Evolutionary conservation across 2,888 invertebrate genomes (phyloP), one percentile per base, ranked within the genome.

Genomic region (Nymphalis polychloros): DNA sequence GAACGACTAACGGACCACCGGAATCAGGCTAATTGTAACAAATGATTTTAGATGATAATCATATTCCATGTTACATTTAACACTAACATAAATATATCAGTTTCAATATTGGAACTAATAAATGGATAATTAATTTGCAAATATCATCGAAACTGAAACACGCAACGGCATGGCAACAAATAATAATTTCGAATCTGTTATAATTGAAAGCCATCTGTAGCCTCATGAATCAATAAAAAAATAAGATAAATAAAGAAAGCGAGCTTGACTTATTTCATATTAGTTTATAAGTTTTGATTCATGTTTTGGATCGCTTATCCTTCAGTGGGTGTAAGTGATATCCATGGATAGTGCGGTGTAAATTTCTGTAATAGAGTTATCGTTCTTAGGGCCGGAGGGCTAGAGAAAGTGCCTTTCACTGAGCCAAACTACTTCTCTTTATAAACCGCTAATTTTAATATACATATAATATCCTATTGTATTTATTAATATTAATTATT

Each of bases 321-420:
- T 64, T 63, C 67, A 70, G 86, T 86, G 84, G 80, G 76, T 79
- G 85, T 86, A 87, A 88, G 83, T 82, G 85, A 87, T 87, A 86
- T 83, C 78, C 84, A 85, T 83, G 80, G 81, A 79, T 81, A 79
- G 84, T 83, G 80, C 83, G 84, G 87, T 88, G 91, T 87, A 86
- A 90, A 89, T 87, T 88, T 90, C 87, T 85, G 90, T 89, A 86
- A 87, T 84, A 85, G 83, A 86, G 81, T 81, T 80, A 83, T 81
- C 81, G 82, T 80, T 81, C 80, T 77, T 77, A 90, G 88, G 89
- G 88, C 88, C 87, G 82, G 78, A 91, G 92, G 91, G 92, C 88
- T 82, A 82, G 90, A 87, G 92, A 92, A 92, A 92, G 92, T 86
- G 87, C 89, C 92, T 92, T 91, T 92, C 92, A 89, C 92, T 90